These are phyloP conservation scores for Heterodera carotae DNA, from an alignment of 1,140 invertebrate genomes.

Conservation along the genomic window DNA sequence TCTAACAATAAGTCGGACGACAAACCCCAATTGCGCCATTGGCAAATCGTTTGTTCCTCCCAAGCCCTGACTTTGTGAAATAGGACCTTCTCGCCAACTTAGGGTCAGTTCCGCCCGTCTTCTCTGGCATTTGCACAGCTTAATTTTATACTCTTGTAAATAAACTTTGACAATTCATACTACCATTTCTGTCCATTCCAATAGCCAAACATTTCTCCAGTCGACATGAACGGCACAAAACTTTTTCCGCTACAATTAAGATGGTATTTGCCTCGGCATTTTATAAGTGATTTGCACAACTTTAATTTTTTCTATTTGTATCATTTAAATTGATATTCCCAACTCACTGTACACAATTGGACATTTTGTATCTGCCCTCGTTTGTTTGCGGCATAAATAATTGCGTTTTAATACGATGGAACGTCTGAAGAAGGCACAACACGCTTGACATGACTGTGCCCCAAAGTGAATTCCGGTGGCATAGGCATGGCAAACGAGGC, in stretches of 20 bases:
- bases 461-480: conserved; percentile 55
- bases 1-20: too few species aligned
- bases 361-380: conserved; percentile 5
- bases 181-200: conserved; percentile 50
- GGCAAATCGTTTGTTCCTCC: conserved; percentile 59
- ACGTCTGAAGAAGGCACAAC: conserved; percentile 53
- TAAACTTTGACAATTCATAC: not conserved
- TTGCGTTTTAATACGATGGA: conserved; percentile 36
- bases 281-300: too few species aligned
- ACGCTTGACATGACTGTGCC: conserved; percentile 50
- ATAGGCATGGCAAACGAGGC: conserved; percentile 48
- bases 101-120: not conserved
- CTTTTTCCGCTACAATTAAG: conserved; percentile 37
- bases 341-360: conserved; percentile 44
- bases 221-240: conserved; percentile 50
- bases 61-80: conserved; percentile 58
- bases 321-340: conserved; percentile 7
- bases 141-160: conserved; percentile 22
- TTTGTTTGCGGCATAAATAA: conserved; percentile 35
- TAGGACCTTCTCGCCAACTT: conserved; percentile 48
- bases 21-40: conserved; percentile 8
- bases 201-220: conserved; percentile 48
- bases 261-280: too few species aligned
- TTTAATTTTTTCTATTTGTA: not conserved
- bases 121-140: conserved; percentile 55